Base-by-base conservation (phyloP, 2,888 invertebrate species). In the Escarpia spicata region DNA sequence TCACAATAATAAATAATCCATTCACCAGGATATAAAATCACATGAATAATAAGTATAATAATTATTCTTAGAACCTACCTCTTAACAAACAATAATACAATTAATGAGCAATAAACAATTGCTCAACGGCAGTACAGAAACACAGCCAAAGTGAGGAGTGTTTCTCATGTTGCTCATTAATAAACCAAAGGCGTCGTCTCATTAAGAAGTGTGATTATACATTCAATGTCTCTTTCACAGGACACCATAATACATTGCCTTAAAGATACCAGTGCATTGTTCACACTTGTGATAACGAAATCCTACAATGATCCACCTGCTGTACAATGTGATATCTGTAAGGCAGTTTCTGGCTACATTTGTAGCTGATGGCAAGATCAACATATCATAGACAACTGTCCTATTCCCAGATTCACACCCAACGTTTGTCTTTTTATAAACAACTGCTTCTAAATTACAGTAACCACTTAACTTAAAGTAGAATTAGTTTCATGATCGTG, bases 1-100 rank as follows among this genome's bases (percentile, higher is more conserved):
- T 75, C 75, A 75, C 75, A 75, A 75, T 75, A 75, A 75, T 75
- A 75, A 75, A 75, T 75, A 75, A 75, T 75, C 75, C 75, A 75
- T 75, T 75, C 75, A 75, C 75, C 75, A 75, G 75, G 75, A 75
- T 75, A 75, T n/a, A 75, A 75, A 75, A 75, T 75, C n/a, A 75
- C 75, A 75, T 75, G 75, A 75, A 75, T 75, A 75, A 75, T 75
- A 75, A 75, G 75, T 75, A 75, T 75, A 75, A 75, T 60, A 60
- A 60, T 75, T 26, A 75, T 75, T 75, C 26, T 75, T 75, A 75
- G 75, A 75, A 19, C 75, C 75, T 75, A 75, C 75, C 75, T 19
- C 75, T 75, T 75, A 75, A 75, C 75, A 26, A 52, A 75, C 75
- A n/a, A 26, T 75, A 75, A 75, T 75, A 26, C n/a, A 75, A 75